Evolutionary conservation across 2,113 vertebrate species (phyloP), one percentile per base, ranked within the genome.

Genomic region (Protomyctophum bolini): DNA sequence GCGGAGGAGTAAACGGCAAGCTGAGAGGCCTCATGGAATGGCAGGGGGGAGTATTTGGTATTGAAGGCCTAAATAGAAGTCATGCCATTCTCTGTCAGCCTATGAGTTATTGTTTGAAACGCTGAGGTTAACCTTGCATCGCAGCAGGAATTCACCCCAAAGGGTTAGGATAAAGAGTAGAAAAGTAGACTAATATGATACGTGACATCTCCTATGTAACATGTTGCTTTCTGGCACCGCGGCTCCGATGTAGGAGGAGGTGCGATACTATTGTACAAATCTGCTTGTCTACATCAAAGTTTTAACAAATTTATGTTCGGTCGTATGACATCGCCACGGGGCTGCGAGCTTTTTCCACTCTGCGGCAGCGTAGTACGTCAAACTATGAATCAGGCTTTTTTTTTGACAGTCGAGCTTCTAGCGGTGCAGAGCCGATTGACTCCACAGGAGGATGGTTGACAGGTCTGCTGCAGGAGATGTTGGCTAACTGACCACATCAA

Each of bases 1-100:
- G 75, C 72, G 56, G 69, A 68, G 47, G 15, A 41, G 51, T 47
- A 56, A 63, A n/a, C 72, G 66, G 66, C 21, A 6, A 63, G 52
- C 63, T 68, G 54, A 28, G 1, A 79, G 73, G 83, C 15, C 12
- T 82, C 60, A 55, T 6, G 55, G 80, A 73, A 72, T 81, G 84
- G 76, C 84, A 21, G 21, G 21, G 76, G 75, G 78, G 87, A 70
- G 77, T 84, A 81, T 90, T 87, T 85, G 72, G 81, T 79, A 79
- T 73, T 86, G 85, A 90, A 90, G 83, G 73, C 75, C 81, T 81
- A 63, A 86, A 90, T 88, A 80, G 82, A 41, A 55, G 83, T 83
- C 78, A 70, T 76, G 88, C 82, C 85, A 76, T 72, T 67, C 71
- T 79, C 41, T 55, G 63, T 84, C 72, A 81, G 77, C 76, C 76